These are phyloP conservation scores for Meloidogyne exigua DNA, from an alignment of 1,140 invertebrate genomes.

Conservation along the genomic window DNA sequence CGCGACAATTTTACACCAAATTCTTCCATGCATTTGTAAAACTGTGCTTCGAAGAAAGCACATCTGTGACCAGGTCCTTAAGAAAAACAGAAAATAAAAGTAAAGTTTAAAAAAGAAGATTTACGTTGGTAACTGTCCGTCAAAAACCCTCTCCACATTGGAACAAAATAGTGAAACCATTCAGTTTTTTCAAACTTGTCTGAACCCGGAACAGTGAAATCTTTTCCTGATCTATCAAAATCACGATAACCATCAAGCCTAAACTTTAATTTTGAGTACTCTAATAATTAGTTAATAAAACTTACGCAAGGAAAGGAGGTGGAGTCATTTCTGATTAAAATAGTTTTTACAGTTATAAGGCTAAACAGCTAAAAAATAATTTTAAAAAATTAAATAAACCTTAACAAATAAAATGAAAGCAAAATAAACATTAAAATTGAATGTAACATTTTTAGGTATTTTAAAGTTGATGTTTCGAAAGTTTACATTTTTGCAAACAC, in stretches of 20 bases:
- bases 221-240: background rate
- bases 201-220: background rate
- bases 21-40: constrained; percentile 57
- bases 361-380: too few species aligned
- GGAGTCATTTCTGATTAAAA: background rate
- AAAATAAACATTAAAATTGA: too few species aligned
- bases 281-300: background rate
- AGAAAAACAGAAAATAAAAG: background rate
- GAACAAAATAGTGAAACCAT: background rate
- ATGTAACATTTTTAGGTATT: too few species aligned
- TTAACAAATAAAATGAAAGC: too few species aligned
- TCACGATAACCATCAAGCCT: background rate
- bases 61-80: constrained; percentile 37
- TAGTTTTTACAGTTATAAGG: too few species aligned
- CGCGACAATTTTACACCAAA: constrained; percentile 55
- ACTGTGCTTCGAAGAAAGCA: constrained; percentile 58
- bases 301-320: background rate
- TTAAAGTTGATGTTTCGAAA: too few species aligned
- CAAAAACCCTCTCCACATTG: background rate
- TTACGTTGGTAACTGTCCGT: background rate
- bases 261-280: background rate
- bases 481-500: too few species aligned
- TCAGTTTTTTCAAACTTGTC: background rate
- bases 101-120: background rate
- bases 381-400: too few species aligned